Percentiles rank a stretch among this genome's conserved stretches.
Conservation (phyloP, 1,140 invertebrate species). For the Heliconius congener region DNA sequence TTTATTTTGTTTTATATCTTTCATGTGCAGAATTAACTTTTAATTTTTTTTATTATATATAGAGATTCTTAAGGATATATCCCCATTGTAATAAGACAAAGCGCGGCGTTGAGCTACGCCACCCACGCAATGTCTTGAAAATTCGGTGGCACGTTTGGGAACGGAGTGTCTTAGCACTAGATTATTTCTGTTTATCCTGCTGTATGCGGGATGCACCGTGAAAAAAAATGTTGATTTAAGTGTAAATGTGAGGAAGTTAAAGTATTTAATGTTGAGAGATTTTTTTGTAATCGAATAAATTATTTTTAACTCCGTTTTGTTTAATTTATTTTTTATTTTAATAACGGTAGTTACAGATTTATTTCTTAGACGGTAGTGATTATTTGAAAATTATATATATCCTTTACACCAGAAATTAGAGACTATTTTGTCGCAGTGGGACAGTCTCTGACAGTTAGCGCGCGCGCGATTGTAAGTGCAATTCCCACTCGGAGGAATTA, state of each 20-base stretch:
- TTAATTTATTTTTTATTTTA: slow-evolving; percentile 25
- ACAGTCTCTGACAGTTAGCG: too few species aligned
- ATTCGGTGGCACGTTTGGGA: neutral
- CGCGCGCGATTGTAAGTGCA: too few species aligned
- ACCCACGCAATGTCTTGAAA: neutral
- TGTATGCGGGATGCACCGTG: neutral
- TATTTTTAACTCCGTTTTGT: slow-evolving; percentile 39
- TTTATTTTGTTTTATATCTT: too few species aligned
- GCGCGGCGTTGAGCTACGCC: neutral
- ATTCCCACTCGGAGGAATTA: too few species aligned
- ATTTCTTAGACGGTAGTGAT: too few species aligned
- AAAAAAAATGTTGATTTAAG: neutral
- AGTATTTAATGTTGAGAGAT: slow-evolving; percentile 46
- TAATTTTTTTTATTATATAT: too few species aligned
- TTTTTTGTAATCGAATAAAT: slow-evolving; percentile 49
- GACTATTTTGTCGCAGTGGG: too few species aligned
- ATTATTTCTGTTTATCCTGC: neutral
- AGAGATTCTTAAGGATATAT: too few species aligned
- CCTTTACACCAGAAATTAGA: too few species aligned
- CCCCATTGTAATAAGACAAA: neutral
- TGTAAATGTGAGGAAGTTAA: slow-evolving; percentile 30
- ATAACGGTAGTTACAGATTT: neutral
- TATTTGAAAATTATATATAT: too few species aligned
- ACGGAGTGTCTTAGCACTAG: neutral
- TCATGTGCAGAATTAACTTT: too few species aligned